phyloP scores from a whole-genome alignment of 2,888 invertebrate genomes.

The Holacanthella duospinosa region DNA sequence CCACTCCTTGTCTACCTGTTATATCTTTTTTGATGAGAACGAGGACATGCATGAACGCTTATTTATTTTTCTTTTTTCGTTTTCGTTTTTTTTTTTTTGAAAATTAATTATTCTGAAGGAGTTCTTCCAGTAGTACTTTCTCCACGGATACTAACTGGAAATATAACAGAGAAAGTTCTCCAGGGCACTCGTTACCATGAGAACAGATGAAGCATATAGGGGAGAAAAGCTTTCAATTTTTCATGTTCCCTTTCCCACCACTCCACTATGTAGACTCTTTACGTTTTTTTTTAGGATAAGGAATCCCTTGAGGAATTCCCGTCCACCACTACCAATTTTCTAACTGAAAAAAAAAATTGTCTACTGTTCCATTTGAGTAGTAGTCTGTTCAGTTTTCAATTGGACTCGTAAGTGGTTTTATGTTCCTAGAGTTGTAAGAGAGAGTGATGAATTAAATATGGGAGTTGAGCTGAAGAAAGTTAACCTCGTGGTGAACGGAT shows the following conservation, averaged over 20 bases:
- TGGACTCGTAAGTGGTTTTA: neutral
- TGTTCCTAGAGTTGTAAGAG: neutral
- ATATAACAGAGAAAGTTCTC: too few relatives aligned
- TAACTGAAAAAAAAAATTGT: neutral
- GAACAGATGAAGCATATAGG: neutral
- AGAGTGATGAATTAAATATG: slow-evolving; percentile 2
- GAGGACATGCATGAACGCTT: too few relatives aligned
- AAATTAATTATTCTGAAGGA: too few relatives aligned
- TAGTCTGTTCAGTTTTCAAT: neutral
- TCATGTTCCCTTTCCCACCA: neutral
- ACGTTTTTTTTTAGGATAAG: neutral
- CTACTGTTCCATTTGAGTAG: too few relatives aligned
- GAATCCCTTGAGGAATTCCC: neutral
- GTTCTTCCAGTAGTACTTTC: too few relatives aligned
- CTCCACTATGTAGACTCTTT: too few relatives aligned
- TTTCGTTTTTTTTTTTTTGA: too few relatives aligned
- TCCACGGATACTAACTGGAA: too few relatives aligned
- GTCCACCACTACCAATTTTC: neutral
- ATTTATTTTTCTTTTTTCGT: too few relatives aligned
- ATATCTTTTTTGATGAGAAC: too few relatives aligned
- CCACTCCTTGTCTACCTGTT: too few relatives aligned
- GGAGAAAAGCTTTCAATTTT: neutral
- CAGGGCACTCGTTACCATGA: neutral
- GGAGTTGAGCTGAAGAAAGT: neutral
- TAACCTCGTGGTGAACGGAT: too few relatives aligned